A percentile compares a stretch with the other conserved stretches of the same genome.
Conservation (phyloP, 2,113 vertebrate species). For the Xerus inauris region DNA sequence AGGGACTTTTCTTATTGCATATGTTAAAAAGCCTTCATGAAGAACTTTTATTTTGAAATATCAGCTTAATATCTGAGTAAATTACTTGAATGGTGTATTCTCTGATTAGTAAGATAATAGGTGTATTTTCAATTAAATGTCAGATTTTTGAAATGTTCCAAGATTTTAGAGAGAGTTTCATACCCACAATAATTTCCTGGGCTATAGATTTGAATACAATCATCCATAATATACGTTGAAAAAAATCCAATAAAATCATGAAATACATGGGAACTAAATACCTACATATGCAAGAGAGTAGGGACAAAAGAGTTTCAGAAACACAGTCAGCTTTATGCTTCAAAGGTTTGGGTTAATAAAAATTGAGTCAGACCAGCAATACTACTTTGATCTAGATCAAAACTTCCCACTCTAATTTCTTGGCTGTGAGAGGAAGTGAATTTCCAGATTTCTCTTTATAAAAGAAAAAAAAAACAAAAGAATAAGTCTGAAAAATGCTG, state of each 20-base stretch:
- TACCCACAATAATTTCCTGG: constrained; percentile 41
- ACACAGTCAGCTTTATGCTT: constrained; percentile 57
- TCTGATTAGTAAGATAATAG: constrained; percentile 55
- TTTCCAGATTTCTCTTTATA: constrained; percentile 64
- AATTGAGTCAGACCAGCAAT: constrained; percentile 35
- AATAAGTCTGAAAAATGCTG: constrained; percentile 31
- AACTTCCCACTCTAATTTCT: constrained; percentile 61
- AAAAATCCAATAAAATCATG: constrained; percentile 52
- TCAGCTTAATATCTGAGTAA: neutral
- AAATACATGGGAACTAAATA: neutral
- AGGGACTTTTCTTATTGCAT: constrained; percentile 4
- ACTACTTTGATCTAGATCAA: constrained; percentile 65
- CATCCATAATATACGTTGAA: constrained; percentile 21
- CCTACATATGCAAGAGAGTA: neutral
- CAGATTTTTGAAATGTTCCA: constrained; percentile 42
- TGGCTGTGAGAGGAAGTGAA: constrained; percentile 51
- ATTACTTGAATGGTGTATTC: constrained; percentile 40
- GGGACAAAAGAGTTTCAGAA: constrained; percentile 13
- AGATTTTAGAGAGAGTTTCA: constrained; percentile 47
- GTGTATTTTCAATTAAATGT: constrained; percentile 1
- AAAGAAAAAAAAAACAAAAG: constrained; percentile 52
- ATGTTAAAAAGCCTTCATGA: constrained; percentile 25
- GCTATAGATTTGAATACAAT: neutral
- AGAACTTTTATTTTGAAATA: neutral
- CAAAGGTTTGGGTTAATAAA: constrained; percentile 62